Conservation (phyloP, 2,113 vertebrate species). For the Pomatorhinus ruficollis region DNA sequence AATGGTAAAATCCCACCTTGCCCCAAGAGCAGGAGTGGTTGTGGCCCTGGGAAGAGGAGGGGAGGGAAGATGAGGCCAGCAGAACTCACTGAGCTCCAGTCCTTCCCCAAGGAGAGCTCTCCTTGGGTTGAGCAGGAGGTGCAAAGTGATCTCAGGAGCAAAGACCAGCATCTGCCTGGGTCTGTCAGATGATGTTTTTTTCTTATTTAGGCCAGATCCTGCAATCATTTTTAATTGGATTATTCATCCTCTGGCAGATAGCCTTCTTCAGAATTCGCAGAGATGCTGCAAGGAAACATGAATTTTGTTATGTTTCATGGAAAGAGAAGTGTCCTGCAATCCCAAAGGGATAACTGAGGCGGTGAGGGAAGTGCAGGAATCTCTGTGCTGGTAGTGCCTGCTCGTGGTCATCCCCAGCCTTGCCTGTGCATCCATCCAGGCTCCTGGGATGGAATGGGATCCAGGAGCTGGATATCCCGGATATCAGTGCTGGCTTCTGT, state of each 20-base stretch:
- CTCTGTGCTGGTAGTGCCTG: accelerated
- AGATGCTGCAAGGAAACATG: not conserved
- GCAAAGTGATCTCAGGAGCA: accelerated
- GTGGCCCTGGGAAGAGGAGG: not conserved
- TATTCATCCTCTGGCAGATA: not conserved
- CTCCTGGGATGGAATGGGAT: not conserved
- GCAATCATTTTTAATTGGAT: not conserved
- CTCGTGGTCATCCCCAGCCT: not conserved
- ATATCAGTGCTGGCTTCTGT: not conserved
- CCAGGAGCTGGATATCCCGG: not conserved
- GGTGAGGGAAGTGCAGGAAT: not conserved
- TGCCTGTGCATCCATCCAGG: not conserved
- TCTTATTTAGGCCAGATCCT: not conserved
- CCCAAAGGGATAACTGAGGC: not conserved
- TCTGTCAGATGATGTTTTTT: not conserved
- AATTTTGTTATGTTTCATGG: not conserved
- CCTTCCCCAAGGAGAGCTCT: not conserved
- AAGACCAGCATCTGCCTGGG: not conserved
- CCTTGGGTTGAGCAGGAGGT: not conserved
- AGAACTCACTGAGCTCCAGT: not conserved
- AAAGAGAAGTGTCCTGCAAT: constrained; percentile 46
- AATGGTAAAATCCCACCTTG: not conserved
- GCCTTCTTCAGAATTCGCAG: not conserved
- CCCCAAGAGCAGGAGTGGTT: not conserved
- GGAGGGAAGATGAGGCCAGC: not conserved